Percentiles rank a stretch among this genome's conserved stretches.
Evolutionary conservation across 2,888 invertebrate genomes (phyloP).

Genomic region (Matsumyia berberina): DNA sequence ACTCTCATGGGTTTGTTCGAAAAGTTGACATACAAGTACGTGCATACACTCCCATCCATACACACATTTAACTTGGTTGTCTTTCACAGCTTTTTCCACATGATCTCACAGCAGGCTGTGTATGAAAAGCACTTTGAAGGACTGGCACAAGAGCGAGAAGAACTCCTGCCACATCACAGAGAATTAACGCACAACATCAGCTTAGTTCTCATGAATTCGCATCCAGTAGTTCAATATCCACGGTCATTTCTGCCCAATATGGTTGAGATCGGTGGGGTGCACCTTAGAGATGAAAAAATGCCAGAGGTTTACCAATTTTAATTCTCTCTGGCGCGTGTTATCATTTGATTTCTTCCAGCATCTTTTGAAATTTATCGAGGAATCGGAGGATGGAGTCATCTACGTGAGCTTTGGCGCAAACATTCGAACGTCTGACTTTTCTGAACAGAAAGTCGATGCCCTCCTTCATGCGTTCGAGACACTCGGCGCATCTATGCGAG

Average conservation of each 20-base stretch:
- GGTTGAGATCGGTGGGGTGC: slow-evolving; percentile 82
- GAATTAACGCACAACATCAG: slow-evolving; percentile 82
- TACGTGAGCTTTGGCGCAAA: slow-evolving; percentile 85
- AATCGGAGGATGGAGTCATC: slow-evolving; percentile 83
- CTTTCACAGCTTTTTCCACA: slow-evolving; percentile 82
- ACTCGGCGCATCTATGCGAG: slow-evolving; percentile 80
- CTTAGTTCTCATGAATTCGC: slow-evolving; percentile 83
- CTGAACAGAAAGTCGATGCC: slow-evolving; percentile 81
- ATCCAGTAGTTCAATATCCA: slow-evolving; percentile 82
- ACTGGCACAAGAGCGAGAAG: slow-evolving; percentile 76
- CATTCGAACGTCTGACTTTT: slow-evolving; percentile 81
- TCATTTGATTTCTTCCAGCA: slow-evolving; percentile 76
- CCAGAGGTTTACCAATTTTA: slow-evolving; percentile 78
- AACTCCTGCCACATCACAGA: slow-evolving; percentile 81
- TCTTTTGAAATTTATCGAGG: slow-evolving; percentile 82
- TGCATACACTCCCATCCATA: background rate
- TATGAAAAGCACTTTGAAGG: slow-evolving; percentile 82
- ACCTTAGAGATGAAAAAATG: slow-evolving; percentile 78
- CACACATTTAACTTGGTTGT: background rate
- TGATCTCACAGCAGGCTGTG: slow-evolving; percentile 83
- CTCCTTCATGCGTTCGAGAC: slow-evolving; percentile 81
- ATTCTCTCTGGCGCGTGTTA: no score
- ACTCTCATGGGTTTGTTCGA: slow-evolving; percentile 83
- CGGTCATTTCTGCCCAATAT: slow-evolving; percentile 83
- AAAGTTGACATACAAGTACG: slow-evolving; percentile 82